These are phyloP conservation scores for Pseudochirops corinnae DNA, from an alignment of 2,797 vertebrate genomes.

Conservation along the genomic window DNA sequence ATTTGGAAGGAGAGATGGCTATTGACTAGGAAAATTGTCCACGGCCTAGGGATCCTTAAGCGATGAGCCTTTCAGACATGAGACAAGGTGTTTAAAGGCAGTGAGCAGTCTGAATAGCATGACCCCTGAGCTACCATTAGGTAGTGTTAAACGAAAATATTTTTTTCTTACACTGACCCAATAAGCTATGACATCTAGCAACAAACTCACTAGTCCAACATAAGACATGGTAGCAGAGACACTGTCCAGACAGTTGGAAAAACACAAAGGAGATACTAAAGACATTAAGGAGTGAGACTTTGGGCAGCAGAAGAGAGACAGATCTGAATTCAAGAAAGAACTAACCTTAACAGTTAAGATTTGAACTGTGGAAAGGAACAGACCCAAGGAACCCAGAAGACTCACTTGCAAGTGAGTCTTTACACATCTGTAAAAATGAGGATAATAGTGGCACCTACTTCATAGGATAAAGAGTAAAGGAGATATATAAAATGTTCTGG, in stretches of 20 bases:
- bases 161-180: not conserved
- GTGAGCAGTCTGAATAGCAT: not conserved
- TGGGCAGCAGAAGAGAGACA: not conserved
- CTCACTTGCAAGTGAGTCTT: not conserved
- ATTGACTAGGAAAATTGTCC: not conserved
- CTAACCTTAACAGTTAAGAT: not conserved
- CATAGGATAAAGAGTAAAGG: not conserved
- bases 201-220: not conserved
- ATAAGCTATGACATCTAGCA: not conserved
- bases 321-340: not conserved
- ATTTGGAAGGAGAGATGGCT: not conserved
- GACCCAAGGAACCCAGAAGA: not conserved
- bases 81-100: not conserved
- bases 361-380: not conserved
- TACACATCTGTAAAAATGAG: not conserved
- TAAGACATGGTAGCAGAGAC: not conserved
- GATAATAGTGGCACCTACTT: not conserved
- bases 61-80: not conserved
- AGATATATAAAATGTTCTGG: not conserved
- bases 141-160: not conserved
- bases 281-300: not conserved
- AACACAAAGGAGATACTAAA: not conserved
- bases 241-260: not conserved
- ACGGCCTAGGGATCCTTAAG: not conserved
- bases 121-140: not conserved